Evolutionary conservation across 2,888 invertebrate genomes (phyloP).

Genomic region (Lepidonotus clava): DNA sequence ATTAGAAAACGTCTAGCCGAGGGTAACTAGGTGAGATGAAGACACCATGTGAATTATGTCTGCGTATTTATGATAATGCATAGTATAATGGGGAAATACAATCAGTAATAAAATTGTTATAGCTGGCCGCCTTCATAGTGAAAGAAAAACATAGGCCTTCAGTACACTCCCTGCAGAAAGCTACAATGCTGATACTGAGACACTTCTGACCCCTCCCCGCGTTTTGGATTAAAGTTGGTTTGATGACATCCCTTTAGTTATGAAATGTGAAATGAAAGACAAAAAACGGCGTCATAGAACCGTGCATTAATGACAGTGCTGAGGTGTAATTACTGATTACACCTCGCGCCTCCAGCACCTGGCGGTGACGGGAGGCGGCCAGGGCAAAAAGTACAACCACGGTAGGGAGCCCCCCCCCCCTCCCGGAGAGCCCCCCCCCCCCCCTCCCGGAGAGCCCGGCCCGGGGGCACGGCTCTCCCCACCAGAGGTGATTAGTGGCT

Average conservation of each 20-base stretch:
- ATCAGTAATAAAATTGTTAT: too few relatives aligned
- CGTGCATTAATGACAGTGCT: background rate
- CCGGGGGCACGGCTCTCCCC: too few relatives aligned
- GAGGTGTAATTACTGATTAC: constrained; percentile 26
- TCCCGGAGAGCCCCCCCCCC: background rate
- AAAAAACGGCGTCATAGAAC: background rate
- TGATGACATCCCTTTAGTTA: background rate
- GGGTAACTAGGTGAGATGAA: too few relatives aligned
- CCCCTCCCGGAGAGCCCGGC: background rate
- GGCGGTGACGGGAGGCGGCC: background rate
- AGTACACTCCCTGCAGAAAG: too few relatives aligned
- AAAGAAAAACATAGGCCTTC: too few relatives aligned
- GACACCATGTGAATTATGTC: background rate
- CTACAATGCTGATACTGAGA: too few relatives aligned
- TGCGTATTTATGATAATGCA: too few relatives aligned
- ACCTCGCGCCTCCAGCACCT: background rate
- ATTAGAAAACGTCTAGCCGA: background rate
- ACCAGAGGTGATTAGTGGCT: constrained; percentile 18
- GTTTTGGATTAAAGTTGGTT: too few relatives aligned
- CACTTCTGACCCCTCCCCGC: too few relatives aligned
- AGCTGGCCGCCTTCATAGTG: too few relatives aligned
- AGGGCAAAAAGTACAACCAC: too few relatives aligned
- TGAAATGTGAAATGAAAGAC: background rate
- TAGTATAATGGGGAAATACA: too few relatives aligned
- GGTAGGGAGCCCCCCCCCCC: background rate